Evolutionary conservation across 2,113 vertebrate species (phyloP), one percentile per base, ranked within the genome.

Genomic region (Oenanthe oenanthe): DNA sequence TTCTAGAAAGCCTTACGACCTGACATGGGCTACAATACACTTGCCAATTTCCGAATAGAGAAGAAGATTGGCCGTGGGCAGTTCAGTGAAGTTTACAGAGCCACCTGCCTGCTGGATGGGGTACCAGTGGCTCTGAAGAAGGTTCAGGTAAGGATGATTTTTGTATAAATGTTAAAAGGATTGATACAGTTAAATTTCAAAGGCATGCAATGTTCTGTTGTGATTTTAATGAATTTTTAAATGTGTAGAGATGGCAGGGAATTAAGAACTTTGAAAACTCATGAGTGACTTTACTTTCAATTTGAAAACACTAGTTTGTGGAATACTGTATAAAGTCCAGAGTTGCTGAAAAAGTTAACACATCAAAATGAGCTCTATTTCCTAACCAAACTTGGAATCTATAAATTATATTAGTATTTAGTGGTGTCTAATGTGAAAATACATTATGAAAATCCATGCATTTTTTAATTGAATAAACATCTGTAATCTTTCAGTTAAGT

Each of bases 41-140:
- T 99, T 93, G 98, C 98, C 92, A 99, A 99, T 98, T 99, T 99
- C 96, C 98, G 98, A 92, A 99, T 99, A 92, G 99, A 99, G 96
- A 99, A 99, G 94, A 99, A 99, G 97, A 99, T 99, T 63, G 99
- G 99, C 66, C 98, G 99, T 65, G 99, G 99, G 85, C 99, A 99
- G 92, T 99, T 99, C 96, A 99, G 99, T 85, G 99, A 99, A 98
- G 99, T 99, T 76, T 99, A 99, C 94, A 98, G 99, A 97, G 99
- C 99, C 20, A 97, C 98, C 38, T 99, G 99, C 96, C 97, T 99
- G 75, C 93, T 99, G 93, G 98, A 99, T 97, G 98, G 99, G 94
- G 99, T 99, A 3, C 98, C 99, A 16, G 98, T 99, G 94, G 99
- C 99, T 89, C 98, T 99, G 97, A 99, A 99, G 97, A 99, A 99